Percentiles rank a stretch among this genome's conserved stretches.
phyloP scores from a whole-genome alignment of 2,888 invertebrate species.

The Cerceris rybyensis region DNA sequence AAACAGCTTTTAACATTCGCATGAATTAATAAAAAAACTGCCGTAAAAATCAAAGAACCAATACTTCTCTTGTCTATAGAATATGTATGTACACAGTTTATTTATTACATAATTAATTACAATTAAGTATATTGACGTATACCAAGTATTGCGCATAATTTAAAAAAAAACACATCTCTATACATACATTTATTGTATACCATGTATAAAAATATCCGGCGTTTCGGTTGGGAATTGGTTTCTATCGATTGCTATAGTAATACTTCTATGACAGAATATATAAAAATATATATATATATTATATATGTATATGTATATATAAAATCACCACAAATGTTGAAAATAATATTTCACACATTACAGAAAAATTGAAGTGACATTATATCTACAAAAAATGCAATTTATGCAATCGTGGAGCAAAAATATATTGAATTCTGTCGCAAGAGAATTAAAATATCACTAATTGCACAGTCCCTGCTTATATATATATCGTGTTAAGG shows the following conservation, averaged over 20 bases:
- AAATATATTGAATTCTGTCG: no score
- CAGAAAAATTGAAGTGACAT: background rate
- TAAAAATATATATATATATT: conserved; percentile 41
- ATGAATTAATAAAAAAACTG: no score
- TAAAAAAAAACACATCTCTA: conserved; percentile 10
- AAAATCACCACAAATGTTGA: conserved; percentile 53
- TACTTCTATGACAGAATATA: conserved; percentile 41
- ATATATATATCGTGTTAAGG: no score
- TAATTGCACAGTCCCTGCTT: no score
- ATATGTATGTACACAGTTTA: conserved; percentile 23
- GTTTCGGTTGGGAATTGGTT: conserved; percentile 23
- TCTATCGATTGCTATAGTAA: conserved; percentile 16
- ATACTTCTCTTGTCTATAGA: no score
- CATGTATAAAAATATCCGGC: conserved; percentile 55
- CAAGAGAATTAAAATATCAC: no score
- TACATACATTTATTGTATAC: conserved; percentile 15
- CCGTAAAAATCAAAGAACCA: no score
- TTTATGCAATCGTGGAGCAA: background rate
- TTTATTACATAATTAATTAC: conserved; percentile 22
- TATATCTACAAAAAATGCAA: conserved; percentile 1
- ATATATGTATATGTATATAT: conserved; percentile 27
- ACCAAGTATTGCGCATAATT: conserved; percentile 16
- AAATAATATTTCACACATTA: conserved; percentile 35
- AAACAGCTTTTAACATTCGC: no score
- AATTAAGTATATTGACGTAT: conserved; percentile 20